phyloP scores from a whole-genome alignment of 2,888 invertebrate genomes.

The Griposia aprilina region DNA sequence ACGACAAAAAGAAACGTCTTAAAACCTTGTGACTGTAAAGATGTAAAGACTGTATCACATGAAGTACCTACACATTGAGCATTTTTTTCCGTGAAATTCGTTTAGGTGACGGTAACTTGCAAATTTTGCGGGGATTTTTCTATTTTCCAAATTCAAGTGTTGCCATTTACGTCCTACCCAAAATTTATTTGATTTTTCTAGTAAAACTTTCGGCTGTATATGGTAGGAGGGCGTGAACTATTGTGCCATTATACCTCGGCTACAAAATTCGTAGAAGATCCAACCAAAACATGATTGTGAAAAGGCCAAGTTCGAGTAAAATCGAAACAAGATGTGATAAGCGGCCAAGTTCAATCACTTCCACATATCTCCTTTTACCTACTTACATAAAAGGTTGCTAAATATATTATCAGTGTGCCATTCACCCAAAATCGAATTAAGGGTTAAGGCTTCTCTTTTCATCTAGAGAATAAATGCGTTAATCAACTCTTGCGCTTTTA shows the following conservation, averaged over 20 bases:
- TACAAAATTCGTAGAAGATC: slow-evolving; percentile 36
- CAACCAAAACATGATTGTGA: slow-evolving; percentile 40
- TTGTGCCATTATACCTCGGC: background rate
- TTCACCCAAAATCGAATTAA: background rate
- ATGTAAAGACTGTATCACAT: slow-evolving; percentile 56
- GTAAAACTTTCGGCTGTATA: background rate
- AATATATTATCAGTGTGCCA: background rate
- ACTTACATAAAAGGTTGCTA: background rate
- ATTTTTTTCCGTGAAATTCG: background rate
- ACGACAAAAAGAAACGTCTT: slow-evolving; percentile 65
- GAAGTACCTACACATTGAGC: background rate
- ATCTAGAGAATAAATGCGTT: background rate
- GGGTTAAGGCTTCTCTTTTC: background rate
- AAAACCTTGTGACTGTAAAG: slow-evolving; percentile 56
- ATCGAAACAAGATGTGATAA: slow-evolving; percentile 41
- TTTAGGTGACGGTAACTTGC: background rate
- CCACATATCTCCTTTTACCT: slow-evolving; percentile 23
- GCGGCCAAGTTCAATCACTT: slow-evolving; percentile 56
- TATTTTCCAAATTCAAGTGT: background rate
- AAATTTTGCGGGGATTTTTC: background rate
- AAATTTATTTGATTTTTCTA: background rate
- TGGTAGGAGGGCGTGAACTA: background rate
- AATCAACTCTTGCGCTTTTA: background rate
- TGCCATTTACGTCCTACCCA: background rate
- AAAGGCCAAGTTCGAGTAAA: slow-evolving; percentile 48